Conservation (phyloP, 2,797 vertebrate species). For the Epinephelus coioides region DNA sequence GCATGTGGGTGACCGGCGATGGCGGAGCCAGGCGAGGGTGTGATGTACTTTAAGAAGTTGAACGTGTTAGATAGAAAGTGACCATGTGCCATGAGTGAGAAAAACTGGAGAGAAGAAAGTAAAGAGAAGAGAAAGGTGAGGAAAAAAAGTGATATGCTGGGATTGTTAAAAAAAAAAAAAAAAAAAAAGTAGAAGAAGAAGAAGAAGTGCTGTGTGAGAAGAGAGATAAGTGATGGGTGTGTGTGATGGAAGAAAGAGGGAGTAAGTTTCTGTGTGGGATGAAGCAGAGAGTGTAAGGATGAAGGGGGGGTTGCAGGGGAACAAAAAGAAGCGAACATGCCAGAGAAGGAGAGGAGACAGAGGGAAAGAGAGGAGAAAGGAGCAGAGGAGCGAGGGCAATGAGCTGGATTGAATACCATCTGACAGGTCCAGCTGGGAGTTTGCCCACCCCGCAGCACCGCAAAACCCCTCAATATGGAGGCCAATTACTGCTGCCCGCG, state of each 20-base stretch:
- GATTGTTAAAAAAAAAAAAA: constrained; percentile 31
- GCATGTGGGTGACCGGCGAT: constrained; percentile 66
- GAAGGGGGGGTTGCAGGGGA: constrained; percentile 13
- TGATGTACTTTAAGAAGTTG: constrained; percentile 81
- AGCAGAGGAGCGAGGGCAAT: constrained; percentile 83
- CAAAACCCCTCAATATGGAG: constrained; percentile 90
- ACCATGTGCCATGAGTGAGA: constrained; percentile 75
- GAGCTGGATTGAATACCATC: constrained; percentile 89
- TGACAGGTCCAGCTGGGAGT: constrained; percentile 90
- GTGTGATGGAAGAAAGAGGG: constrained; percentile 40
- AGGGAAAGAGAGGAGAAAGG: constrained; percentile 67
- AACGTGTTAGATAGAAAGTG: constrained; percentile 77
- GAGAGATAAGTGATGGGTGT: constrained; percentile 25
- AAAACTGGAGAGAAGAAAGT: constrained; percentile 66
- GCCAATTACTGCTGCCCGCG: constrained; percentile 89
- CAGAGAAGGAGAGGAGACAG: constrained; percentile 64
- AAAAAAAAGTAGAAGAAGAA: too few species aligned
- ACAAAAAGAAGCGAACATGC: constrained; percentile 68
- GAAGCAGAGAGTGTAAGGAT: constrained; percentile 46
- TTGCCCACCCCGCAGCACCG: constrained; percentile 86
- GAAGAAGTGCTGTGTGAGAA: constrained; percentile 41
- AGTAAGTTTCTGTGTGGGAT: constrained; percentile 66
- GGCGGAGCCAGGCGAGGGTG: constrained; percentile 73
- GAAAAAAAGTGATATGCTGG: constrained; percentile 58
- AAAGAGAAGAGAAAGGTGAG: constrained; percentile 63